Conservation (phyloP, 2,113 vertebrate genomes). For the Alethe diademata region DNA sequence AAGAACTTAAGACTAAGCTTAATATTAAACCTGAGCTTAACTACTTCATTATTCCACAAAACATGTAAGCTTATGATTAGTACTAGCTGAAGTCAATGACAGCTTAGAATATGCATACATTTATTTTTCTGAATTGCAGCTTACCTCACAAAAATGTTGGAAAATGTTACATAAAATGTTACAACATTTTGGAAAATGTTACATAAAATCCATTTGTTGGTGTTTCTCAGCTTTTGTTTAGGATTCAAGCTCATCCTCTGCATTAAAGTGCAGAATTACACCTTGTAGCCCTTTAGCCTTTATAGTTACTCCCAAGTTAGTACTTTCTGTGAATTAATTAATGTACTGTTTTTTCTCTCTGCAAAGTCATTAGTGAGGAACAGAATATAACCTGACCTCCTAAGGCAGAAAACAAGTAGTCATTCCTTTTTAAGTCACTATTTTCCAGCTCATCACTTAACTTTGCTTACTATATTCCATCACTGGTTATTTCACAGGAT, state of each 20-base stretch:
- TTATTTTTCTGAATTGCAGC: neutral
- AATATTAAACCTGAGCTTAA: neutral
- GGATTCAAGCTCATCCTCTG: neutral
- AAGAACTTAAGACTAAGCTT: neutral
- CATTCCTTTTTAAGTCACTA: neutral
- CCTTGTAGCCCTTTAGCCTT: neutral
- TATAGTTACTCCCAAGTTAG: neutral
- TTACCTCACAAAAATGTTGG: neutral
- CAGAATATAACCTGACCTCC: neutral
- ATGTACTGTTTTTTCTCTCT: neutral
- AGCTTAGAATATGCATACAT: neutral
- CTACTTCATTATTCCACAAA: neutral
- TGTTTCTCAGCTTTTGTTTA: neutral
- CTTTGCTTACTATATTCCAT: constrained; percentile 16
- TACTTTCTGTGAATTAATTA: neutral
- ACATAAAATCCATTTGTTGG: neutral
- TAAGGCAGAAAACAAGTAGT: neutral
- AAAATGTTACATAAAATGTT: neutral
- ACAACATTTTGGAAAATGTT: neutral
- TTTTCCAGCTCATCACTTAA: neutral
- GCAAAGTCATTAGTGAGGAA: neutral
- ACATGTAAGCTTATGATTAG: neutral
- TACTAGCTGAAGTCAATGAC: neutral
- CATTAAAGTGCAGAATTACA: neutral
- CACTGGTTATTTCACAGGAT: neutral